Evolutionary conservation across 64 coral and sea anemone genomes (phyloP).

Genomic region (Catalaphyllia jardinei): DNA sequence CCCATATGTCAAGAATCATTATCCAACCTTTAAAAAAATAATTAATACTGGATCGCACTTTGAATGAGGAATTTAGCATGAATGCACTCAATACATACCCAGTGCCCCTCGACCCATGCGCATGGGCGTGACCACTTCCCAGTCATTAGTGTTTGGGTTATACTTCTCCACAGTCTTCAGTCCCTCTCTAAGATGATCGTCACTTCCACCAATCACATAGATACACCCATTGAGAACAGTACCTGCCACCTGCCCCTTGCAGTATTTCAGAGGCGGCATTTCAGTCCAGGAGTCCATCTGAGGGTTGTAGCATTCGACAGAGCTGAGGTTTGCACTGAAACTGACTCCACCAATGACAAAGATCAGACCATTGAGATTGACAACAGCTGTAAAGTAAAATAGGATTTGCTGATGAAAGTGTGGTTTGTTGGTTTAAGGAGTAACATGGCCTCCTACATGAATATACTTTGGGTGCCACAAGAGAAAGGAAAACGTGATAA

Average conservation of each 20-base stretch:
- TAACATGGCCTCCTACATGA: too few species aligned
- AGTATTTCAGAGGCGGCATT: conserved; percentile 31
- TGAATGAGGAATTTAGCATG: not conserved
- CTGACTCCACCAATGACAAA: conserved; percentile 68
- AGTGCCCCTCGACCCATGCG: conserved; percentile 51
- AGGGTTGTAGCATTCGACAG: conserved; percentile 61
- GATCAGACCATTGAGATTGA: conserved; percentile 48
- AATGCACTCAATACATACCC: conserved; percentile 15
- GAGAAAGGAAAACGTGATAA: too few species aligned
- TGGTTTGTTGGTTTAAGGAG: too few species aligned
- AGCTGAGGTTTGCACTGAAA: conserved; percentile 27
- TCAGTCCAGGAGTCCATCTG: conserved; percentile 51
- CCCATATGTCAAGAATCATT: too few species aligned
- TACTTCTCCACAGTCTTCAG: conserved; percentile 65
- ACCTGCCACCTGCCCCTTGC: conserved; percentile 62
- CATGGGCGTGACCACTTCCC: conserved; percentile 49
- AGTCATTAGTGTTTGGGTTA: conserved; percentile 37
- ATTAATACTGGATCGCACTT: not conserved
- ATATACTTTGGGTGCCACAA: too few species aligned
- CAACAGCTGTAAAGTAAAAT: conserved; percentile 41
- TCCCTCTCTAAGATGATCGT: conserved; percentile 53
- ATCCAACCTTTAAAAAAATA: too few species aligned
- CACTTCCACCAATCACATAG: conserved; percentile 49
- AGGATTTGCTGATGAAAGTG: too few species aligned
- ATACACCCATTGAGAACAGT: conserved; percentile 61